Evolutionary conservation across 2,113 vertebrate species (phyloP).

Genomic region (Zingel zingel): DNA sequence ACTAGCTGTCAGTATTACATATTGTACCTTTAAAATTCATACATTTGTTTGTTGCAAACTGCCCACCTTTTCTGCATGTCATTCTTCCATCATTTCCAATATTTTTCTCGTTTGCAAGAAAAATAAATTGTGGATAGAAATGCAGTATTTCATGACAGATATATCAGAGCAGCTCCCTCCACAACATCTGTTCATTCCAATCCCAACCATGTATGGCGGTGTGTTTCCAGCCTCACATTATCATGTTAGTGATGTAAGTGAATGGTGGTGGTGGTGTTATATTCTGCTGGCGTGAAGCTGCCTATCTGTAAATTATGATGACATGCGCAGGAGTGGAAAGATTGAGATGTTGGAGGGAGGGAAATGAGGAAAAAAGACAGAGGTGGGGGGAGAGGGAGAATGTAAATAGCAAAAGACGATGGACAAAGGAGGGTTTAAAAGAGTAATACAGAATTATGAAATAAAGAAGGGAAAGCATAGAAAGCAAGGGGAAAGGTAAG

Average conservation of each 20-base stretch:
- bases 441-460: conserved; percentile 30
- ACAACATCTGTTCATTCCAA: conserved; percentile 27
- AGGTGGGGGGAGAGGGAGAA: background rate
- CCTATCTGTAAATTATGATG: conserved; percentile 59
- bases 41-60: background rate
- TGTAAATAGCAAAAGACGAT: conserved; percentile 1
- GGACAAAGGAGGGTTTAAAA: background rate
- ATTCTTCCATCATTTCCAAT: background rate
- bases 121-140: background rate
- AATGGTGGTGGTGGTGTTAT: conserved; percentile 35
- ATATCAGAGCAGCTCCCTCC: background rate
- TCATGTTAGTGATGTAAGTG: conserved; percentile 34
- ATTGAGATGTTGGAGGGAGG: conserved; percentile 31
- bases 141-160: conserved; percentile 7
- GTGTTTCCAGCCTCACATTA: conserved; percentile 24
- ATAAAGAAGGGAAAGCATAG: conserved; percentile 21
- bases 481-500: conserved; percentile 13
- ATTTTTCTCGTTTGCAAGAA: background rate
- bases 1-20: too few species aligned
- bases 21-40: background rate
- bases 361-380: background rate
- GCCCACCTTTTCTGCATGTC: background rate
- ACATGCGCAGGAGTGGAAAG: conserved; percentile 41
- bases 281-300: conserved; percentile 34
- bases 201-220: background rate